These are phyloP conservation scores for Gephyroberyx darwinii DNA, from an alignment of 2,797 vertebrate species.

Conservation along the genomic window DNA sequence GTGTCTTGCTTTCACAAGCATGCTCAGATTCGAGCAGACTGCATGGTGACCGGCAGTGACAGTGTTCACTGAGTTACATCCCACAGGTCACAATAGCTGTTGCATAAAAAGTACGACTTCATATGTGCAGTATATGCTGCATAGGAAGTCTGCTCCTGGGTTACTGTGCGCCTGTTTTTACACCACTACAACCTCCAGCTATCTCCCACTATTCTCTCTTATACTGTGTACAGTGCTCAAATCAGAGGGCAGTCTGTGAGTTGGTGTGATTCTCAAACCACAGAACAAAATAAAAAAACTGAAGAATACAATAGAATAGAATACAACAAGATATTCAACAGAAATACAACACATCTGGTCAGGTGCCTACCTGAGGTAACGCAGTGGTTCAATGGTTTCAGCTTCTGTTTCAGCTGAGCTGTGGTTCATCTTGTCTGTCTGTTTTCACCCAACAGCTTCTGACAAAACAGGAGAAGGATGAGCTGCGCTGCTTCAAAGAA, in stretches of 20 bases:
- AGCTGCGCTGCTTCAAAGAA: slow-evolving; percentile 57
- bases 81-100: too few relatives aligned
- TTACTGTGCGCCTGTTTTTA: slow-evolving; percentile 25
- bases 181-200: slow-evolving; percentile 10
- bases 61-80: too few relatives aligned
- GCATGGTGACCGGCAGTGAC: neutral
- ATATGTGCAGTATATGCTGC: neutral
- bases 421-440: slow-evolving; percentile 84
- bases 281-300: neutral
- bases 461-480: slow-evolving; percentile 52
- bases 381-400: slow-evolving; percentile 82
- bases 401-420: slow-evolving; percentile 81
- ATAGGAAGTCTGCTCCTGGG: neutral
- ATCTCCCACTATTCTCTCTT: neutral
- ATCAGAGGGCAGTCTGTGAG: slow-evolving; percentile 11
- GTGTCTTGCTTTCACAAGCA: slow-evolving; percentile 11
- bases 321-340: neutral
- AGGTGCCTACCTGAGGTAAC: slow-evolving; percentile 81
- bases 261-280: neutral
- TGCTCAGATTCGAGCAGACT: slow-evolving; percentile 16
- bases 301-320: neutral
- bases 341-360: neutral
- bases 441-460: slow-evolving; percentile 53
- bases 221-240: neutral
- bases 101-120: neutral